A percentile compares a stretch with the other conserved stretches of the same genome.
Evolutionary conservation across 2,797 vertebrate species (phyloP).

Genomic region (Rhinichthys osculus): DNA sequence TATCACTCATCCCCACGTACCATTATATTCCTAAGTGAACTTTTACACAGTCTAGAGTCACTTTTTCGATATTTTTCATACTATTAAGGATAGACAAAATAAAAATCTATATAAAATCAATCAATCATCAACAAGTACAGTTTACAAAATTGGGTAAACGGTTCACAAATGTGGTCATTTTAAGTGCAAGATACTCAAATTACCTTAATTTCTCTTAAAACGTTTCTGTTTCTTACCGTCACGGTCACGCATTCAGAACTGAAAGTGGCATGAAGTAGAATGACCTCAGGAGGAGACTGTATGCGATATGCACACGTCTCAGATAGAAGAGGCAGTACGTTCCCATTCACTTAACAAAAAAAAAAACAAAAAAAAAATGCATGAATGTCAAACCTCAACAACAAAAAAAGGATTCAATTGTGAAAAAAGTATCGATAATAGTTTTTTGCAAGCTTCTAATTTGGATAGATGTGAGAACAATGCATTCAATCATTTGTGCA

Average conservation of each 20-base stretch:
- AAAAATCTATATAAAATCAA: background rate
- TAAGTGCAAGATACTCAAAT: background rate
- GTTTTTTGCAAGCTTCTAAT: background rate
- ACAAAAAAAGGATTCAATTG: background rate
- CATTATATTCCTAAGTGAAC: background rate
- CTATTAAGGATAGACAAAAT: background rate
- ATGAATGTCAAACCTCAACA: background rate
- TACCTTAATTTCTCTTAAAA: background rate
- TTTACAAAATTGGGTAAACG: background rate
- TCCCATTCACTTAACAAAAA: conserved; percentile 67
- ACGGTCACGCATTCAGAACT: conserved; percentile 37
- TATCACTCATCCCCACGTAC: background rate
- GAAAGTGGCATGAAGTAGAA: conserved; percentile 64
- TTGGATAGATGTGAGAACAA: background rate
- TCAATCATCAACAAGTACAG: background rate
- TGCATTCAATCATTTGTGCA: background rate
- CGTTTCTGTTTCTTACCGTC: background rate
- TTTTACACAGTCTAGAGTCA: background rate
- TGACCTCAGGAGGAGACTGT: conserved; percentile 54
- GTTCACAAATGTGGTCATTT: background rate
- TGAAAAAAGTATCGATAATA: too few species aligned
- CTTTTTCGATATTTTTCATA: background rate
- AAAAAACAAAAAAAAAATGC: too few species aligned
- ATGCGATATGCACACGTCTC: conserved; percentile 67
- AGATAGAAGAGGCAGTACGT: conserved; percentile 71